Conservation (phyloP, 2,888 invertebrate genomes). For the Dendrolimus houi region DNA sequence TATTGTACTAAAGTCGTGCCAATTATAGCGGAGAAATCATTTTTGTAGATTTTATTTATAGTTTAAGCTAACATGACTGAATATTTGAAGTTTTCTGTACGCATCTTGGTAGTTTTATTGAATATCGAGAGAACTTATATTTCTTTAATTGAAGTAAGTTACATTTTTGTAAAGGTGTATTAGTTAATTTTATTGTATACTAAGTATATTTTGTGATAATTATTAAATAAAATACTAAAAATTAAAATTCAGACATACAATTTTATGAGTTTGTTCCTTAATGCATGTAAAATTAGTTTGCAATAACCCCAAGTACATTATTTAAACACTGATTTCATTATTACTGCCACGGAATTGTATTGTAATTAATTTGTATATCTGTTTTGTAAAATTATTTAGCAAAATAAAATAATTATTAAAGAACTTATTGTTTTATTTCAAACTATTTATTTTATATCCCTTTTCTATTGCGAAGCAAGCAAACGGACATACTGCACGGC, state of each 20-base stretch:
- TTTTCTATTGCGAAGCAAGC: too few relatives aligned
- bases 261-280: neutral
- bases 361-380: slow-evolving; percentile 66
- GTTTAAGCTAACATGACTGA: neutral
- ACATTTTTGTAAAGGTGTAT: neutral
- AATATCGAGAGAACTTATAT: neutral
- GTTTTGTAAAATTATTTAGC: slow-evolving; percentile 64
- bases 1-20: slow-evolving; percentile 6
- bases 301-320: neutral
- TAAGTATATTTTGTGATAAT: neutral
- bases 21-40: slow-evolving; percentile 5
- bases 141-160: neutral
- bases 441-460: too few relatives aligned
- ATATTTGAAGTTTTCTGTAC: neutral
- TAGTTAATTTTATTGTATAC: neutral
- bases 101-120: neutral
- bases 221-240: neutral
- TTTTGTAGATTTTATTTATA: slow-evolving; percentile 3
- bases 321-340: slow-evolving; percentile 8
- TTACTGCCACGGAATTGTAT: slow-evolving; percentile 56
- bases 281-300: neutral
- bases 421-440: too few relatives aligned
- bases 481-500: too few relatives aligned
- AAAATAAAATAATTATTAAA: slow-evolving; percentile 34
- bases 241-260: neutral